Evolutionary conservation across 2,888 invertebrate genomes (phyloP).

Genomic region (Epiblema foenella): DNA sequence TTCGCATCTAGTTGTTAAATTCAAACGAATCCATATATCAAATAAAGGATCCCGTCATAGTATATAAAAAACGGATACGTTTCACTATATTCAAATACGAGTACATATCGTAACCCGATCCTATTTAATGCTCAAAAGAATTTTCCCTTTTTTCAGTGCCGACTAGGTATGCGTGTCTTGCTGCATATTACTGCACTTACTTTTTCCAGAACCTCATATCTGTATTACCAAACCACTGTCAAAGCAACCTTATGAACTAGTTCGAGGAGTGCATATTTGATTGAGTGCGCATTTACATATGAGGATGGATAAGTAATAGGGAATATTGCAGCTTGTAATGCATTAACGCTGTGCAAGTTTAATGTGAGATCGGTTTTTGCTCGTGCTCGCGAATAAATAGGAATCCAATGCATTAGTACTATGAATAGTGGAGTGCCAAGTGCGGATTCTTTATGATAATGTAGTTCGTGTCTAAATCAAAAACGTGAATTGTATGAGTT

Average conservation of each 20-base stretch:
- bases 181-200: constrained; percentile 10
- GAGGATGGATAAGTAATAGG: constrained; percentile 10
- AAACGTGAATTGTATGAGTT: no score
- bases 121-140: constrained; percentile 26
- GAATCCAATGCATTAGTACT: constrained; percentile 31
- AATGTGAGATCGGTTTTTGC: constrained; percentile 57
- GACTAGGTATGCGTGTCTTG: constrained; percentile 25
- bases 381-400: constrained; percentile 34
- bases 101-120: background rate
- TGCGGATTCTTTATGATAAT: constrained; percentile 5
- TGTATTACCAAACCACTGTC: background rate
- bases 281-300: background rate
- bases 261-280: background rate
- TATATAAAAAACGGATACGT: no score
- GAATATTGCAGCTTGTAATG: constrained; percentile 65
- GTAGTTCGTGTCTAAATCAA: background rate
- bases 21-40: no score
- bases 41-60: no score
- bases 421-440: constrained; percentile 1
- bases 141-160: constrained; percentile 12
- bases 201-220: background rate
- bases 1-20: no score
- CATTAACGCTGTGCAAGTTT: constrained; percentile 64
- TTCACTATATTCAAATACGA: background rate
- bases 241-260: background rate